Conservation (phyloP, 2,888 invertebrate species). For the Ypsolopha sequella region DNA sequence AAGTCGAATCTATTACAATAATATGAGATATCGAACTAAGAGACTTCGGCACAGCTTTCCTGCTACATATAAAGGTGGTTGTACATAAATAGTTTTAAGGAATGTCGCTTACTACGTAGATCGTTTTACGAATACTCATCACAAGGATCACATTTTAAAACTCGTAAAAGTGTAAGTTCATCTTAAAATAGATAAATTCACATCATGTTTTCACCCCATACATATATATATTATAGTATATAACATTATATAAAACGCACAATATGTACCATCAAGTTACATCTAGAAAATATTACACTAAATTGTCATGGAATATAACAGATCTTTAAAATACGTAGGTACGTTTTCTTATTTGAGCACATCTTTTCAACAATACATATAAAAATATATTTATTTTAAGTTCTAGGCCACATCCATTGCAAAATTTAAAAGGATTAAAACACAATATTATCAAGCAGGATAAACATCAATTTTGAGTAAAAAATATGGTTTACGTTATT, state of each 20-base stretch:
- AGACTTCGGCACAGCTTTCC: too few relatives aligned
- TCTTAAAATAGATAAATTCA: too few relatives aligned
- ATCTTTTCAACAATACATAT: neutral
- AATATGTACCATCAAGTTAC: neutral
- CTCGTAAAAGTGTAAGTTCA: too few relatives aligned
- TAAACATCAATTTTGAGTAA: too few relatives aligned
- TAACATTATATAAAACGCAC: slow-evolving; percentile 1
- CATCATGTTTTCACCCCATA: neutral
- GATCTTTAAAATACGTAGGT: neutral
- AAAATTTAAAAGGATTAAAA: neutral
- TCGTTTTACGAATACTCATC: too few relatives aligned
- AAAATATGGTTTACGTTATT: too few relatives aligned
- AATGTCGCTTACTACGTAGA: too few relatives aligned
- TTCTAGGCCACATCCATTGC: neutral
- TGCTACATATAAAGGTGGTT: neutral
- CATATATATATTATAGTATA: neutral
- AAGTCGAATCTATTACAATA: too few relatives aligned
- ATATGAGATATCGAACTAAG: too few relatives aligned
- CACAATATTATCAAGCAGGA: too few relatives aligned
- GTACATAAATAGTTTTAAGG: neutral
- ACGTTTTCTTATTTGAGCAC: neutral
- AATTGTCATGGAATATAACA: slow-evolving; percentile 4
- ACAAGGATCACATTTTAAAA: too few relatives aligned
- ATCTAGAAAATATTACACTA: neutral
- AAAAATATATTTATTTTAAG: neutral